Conservation (phyloP, 2,113 vertebrate species). For the Cyphomyrus discorhynchus region DNA sequence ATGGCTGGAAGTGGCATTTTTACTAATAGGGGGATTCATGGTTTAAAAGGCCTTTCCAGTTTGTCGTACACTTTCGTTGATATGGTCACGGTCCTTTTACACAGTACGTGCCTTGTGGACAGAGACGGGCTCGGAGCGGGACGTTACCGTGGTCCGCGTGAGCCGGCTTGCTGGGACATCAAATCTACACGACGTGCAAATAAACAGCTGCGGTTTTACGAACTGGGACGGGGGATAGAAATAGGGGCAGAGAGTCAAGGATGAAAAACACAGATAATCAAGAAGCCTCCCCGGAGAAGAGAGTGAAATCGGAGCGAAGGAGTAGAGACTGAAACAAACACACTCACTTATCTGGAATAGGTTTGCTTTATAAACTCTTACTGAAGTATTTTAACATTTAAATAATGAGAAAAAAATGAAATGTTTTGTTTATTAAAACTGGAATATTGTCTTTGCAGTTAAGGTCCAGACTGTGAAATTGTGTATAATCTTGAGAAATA, state of each 20-base stretch:
- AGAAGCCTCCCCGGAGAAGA: conserved; percentile 25
- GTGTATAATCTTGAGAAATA: conserved; percentile 68
- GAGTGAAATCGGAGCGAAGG: conserved; percentile 37
- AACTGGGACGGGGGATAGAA: not conserved
- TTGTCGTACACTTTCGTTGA: conserved; percentile 52
- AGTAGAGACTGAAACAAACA: conserved; percentile 31
- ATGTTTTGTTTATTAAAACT: conserved; percentile 44
- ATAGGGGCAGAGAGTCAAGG: not conserved
- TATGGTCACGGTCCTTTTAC: conserved; percentile 48
- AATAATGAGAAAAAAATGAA: conserved; percentile 38
- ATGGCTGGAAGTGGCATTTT: conserved; percentile 15
- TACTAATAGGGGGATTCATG: conserved; percentile 24
- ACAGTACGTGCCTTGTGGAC: conserved; percentile 61
- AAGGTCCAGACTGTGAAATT: conserved; percentile 69
- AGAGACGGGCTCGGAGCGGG: conserved; percentile 47
- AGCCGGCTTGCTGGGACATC: conserved; percentile 25
- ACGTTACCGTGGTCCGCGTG: conserved; percentile 26
- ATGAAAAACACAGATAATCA: not conserved
- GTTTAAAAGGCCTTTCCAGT: conserved; percentile 37
- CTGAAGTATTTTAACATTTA: conserved; percentile 48
- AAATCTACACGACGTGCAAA: conserved; percentile 20
- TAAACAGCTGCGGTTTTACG: conserved; percentile 8
- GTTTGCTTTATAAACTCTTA: conserved; percentile 45
- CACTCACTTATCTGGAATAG: conserved; percentile 33
- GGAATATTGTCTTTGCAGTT: conserved; percentile 59